Conservation (phyloP, 2,888 invertebrate species). For the Hetaerina titia region DNA sequence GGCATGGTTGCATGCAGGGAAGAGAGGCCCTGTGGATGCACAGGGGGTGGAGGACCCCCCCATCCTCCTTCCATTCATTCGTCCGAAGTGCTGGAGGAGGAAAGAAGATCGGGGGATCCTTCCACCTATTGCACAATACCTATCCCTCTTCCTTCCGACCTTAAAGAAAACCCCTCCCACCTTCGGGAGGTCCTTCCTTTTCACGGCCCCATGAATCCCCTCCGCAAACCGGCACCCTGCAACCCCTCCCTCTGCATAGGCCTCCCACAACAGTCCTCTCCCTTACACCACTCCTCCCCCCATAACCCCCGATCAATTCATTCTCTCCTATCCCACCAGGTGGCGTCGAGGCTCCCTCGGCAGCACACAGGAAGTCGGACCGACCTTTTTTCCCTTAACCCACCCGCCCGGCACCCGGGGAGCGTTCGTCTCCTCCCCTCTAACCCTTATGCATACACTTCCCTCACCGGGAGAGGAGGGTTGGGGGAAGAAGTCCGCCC, state of each 20-base stretch:
- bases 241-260: background rate
- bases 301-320: constrained; percentile 57
- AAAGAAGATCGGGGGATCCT: constrained; percentile 5
- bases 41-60: background rate
- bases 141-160: background rate
- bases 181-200: background rate
- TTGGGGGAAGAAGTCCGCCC: background rate
- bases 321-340: constrained; percentile 60
- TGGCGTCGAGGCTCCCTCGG: background rate
- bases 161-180: background rate
- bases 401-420: background rate
- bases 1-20: background rate
- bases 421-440: background rate
- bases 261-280: background rate
- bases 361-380: constrained; percentile 44
- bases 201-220: background rate
- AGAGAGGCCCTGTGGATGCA: background rate
- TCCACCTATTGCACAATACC: constrained; percentile 44
- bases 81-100: background rate
- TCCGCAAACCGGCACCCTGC: background rate
- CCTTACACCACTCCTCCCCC: background rate
- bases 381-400: background rate
- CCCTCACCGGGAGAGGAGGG: background rate
- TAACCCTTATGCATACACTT: background rate
- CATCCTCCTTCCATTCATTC: background rate